These are phyloP conservation scores for Drosophila setifemur DNA, from an alignment of 1,140 invertebrate species.

Conservation along the genomic window DNA sequence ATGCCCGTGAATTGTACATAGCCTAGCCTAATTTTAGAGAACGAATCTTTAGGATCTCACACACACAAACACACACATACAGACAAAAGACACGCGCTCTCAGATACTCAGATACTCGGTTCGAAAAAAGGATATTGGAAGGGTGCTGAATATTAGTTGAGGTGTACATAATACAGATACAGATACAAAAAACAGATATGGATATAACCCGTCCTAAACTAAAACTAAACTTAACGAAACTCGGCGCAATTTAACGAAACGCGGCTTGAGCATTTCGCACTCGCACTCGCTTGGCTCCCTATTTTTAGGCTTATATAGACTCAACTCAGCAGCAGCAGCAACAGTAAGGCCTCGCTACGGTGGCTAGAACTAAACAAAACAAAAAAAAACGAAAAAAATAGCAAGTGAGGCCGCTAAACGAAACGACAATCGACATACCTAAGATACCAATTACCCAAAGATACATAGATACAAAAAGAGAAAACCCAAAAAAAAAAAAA, in stretches of 20 bases:
- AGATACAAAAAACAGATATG: conserved; percentile 10
- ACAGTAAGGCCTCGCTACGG: not conserved
- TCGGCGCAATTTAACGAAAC: not conserved
- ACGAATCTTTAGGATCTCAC: not conserved
- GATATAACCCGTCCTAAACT: conserved; percentile 35
- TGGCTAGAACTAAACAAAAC: not conserved
- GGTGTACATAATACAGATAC: conserved; percentile 1
- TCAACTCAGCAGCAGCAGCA: conserved; percentile 20
- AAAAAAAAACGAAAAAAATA: not conserved
- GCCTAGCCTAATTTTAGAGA: conserved; percentile 22
- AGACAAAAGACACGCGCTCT: too few species aligned
- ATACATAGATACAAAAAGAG: not conserved
- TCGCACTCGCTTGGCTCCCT: conserved; percentile 33
- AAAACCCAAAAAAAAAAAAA: not conserved
- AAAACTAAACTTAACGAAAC: not conserved
- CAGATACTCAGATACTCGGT: too few species aligned
- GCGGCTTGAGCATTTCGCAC: conserved; percentile 34
- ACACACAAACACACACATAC: not conserved
- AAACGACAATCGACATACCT: conserved; percentile 47
- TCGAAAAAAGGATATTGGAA: too few species aligned
- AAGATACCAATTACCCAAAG: conserved; percentile 13
- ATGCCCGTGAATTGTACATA: conserved; percentile 75
- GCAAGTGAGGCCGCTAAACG: conserved; percentile 30
- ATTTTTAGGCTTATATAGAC: conserved; percentile 24
- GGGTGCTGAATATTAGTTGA: conserved; percentile 11